Base-by-base conservation (phyloP, 2,888 invertebrate species). In the Apantesis nais region DNA sequence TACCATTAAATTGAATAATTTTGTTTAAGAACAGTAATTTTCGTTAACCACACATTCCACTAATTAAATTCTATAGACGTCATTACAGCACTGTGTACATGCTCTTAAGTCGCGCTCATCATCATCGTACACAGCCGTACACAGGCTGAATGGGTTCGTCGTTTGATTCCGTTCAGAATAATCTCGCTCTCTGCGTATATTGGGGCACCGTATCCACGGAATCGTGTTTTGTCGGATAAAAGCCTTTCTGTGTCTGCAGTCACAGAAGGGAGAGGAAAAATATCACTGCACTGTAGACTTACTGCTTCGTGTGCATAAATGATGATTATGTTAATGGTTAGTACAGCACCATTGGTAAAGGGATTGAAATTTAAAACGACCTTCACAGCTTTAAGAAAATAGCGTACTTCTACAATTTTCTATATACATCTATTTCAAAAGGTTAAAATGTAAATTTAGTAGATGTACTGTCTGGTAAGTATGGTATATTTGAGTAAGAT, bases 171-270 rank as follows among this genome's bases (percentile, higher is more conserved):
- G 66, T 63, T 63, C 67, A 67, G 62, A 66, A 72, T 72, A 73
- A 72, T 74, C 67, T 62, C 62, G 63, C 66, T 70, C 67, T 68
- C 34, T 65, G 71, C 74, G 68, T 68, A 66, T 71, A 73, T 62
- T 72, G 77, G 71, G 37, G 55, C 63, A 70, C 77, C 75, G 75
- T 80, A 78, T 78, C 75, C 74, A 73, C 66, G 72, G 79, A 76
- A 81, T 85, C 80, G 79, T 83, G 77, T 87, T 85, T 83, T 79
- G 84, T 83, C 72, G 73, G 86, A 82, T 91, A 86, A 90, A 89
- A 91, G 90, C 89, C 78, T 90, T 91, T 86, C 86, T 81, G 76
- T 90, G 90, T 91, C 84, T 86, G 80, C 77, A 77, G 74, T 68
- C 71, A 66, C 41, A 66, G 62, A 69, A 67, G 64, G 72, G 63